These are phyloP conservation scores for Bradypus variegatus DNA, from an alignment of 2,797 vertebrate species.

Conservation along the genomic window DNA sequence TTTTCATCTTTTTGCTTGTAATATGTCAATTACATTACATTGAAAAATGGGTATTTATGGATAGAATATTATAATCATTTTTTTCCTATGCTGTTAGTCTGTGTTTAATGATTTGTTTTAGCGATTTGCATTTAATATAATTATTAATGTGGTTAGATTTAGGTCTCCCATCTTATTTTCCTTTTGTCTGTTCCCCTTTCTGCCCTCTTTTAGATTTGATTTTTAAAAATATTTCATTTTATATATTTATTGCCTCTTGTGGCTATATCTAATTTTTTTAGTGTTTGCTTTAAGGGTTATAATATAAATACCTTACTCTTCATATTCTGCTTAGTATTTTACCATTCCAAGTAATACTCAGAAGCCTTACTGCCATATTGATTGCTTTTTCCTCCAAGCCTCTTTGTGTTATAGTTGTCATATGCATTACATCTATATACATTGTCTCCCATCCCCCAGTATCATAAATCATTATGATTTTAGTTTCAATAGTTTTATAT, in stretches of 20 bases:
- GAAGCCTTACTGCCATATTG: neutral
- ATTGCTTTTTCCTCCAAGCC: neutral
- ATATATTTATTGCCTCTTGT: neutral
- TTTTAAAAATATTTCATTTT: neutral
- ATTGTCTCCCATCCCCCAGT: neutral
- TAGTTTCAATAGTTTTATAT: neutral
- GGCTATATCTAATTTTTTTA: neutral
- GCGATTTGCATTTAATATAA: neutral
- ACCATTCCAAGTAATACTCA: neutral
- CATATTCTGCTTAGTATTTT: neutral
- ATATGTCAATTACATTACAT: neutral
- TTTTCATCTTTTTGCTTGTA: neutral
- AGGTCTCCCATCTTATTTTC: neutral
- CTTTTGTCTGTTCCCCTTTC: neutral
- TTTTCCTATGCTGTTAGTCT: neutral
- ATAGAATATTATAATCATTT: neutral
- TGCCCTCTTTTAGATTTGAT: neutral
- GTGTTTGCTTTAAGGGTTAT: neutral
- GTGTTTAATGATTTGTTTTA: neutral
- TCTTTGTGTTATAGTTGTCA: neutral
- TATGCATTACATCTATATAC: neutral
- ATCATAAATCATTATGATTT: neutral
- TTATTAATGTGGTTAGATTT: constrained; percentile 10
- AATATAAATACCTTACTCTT: neutral
- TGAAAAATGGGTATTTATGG: neutral